These are phyloP conservation scores for Norana najaformis DNA, from an alignment of 2,888 invertebrate species.

Conservation along the genomic window DNA sequence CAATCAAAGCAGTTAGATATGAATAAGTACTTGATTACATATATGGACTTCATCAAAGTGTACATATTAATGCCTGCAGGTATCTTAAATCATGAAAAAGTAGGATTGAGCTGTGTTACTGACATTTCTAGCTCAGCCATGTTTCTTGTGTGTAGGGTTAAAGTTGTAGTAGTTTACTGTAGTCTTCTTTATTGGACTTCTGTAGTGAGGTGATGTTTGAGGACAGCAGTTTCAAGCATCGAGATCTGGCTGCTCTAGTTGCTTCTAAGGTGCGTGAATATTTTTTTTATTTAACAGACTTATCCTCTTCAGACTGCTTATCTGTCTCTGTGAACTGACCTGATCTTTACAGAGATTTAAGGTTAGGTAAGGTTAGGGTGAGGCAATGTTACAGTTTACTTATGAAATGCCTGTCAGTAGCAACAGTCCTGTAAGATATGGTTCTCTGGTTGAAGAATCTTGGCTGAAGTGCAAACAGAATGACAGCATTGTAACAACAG, in stretches of 20 bases:
- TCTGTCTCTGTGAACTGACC: too few relatives aligned
- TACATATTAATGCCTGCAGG: too few relatives aligned
- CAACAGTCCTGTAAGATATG: too few relatives aligned
- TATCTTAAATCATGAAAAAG: not conserved
- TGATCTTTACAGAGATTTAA: too few relatives aligned
- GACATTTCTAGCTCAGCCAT: not conserved
- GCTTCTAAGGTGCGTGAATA: slow-evolving; percentile 77
- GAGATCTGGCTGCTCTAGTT: slow-evolving; percentile 90
- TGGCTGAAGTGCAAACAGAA: too few relatives aligned
- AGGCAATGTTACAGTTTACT: not conserved
- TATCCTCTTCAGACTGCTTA: not conserved
- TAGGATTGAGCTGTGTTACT: not conserved
- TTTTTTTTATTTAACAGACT: not conserved
- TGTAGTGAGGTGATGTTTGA: slow-evolving; percentile 88
- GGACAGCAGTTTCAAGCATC: slow-evolving; percentile 82
- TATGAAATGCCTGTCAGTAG: too few relatives aligned
- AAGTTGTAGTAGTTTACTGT: not conserved
- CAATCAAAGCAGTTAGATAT: not conserved
- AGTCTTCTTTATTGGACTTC: not conserved
- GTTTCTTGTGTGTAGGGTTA: not conserved
- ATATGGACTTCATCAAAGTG: slow-evolving; percentile 5
- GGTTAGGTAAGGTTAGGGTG: too few relatives aligned
- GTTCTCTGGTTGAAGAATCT: too few relatives aligned
- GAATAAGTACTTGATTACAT: not conserved
- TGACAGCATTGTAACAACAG: too few relatives aligned